Conservation (phyloP, 2,797 vertebrate genomes). For the Sebastiscus tertius region DNA sequence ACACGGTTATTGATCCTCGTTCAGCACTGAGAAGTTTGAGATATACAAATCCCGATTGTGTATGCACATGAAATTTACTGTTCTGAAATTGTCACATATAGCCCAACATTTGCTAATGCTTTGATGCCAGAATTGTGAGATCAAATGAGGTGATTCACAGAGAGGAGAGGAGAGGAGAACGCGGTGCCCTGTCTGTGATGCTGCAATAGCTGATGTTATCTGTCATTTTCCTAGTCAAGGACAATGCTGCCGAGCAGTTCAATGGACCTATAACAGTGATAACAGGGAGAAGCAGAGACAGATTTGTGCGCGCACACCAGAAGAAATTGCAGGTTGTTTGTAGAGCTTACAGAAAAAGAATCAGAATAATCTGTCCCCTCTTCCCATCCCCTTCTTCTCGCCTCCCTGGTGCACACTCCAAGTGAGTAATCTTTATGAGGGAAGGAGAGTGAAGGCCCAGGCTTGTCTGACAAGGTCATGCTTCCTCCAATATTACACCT, state of each 20-base stretch:
- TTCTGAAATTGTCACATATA: neutral
- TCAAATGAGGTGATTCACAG: conserved; percentile 27
- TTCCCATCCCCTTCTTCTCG: neutral
- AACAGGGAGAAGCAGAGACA: conserved; percentile 26
- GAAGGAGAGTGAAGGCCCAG: conserved; percentile 26
- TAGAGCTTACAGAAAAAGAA: conserved; percentile 28
- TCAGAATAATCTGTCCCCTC: conserved; percentile 29
- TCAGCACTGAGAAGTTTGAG: conserved; percentile 2
- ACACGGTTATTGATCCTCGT: conserved; percentile 44
- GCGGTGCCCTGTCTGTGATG: conserved; percentile 45
- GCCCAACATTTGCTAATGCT: conserved; percentile 4
- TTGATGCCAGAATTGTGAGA: conserved; percentile 25
- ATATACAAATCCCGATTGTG: conserved; percentile 15
- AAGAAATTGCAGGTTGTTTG: conserved; percentile 52
- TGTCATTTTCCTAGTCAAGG: conserved; percentile 56
- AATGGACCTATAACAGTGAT: conserved; percentile 46
- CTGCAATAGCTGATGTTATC: conserved; percentile 56
- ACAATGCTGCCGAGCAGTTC: conserved; percentile 39
- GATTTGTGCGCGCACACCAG: conserved; percentile 20
- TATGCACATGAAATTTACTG: neutral
- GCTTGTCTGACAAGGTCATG: conserved; percentile 67
- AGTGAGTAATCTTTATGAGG: conserved; percentile 54
- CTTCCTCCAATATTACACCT: conserved; percentile 53
- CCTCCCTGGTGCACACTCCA: conserved; percentile 22
- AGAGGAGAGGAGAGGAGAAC: neutral